These are phyloP conservation scores for Nymphalis urticae DNA, from an alignment of 2,888 invertebrate species.

Conservation along the genomic window DNA sequence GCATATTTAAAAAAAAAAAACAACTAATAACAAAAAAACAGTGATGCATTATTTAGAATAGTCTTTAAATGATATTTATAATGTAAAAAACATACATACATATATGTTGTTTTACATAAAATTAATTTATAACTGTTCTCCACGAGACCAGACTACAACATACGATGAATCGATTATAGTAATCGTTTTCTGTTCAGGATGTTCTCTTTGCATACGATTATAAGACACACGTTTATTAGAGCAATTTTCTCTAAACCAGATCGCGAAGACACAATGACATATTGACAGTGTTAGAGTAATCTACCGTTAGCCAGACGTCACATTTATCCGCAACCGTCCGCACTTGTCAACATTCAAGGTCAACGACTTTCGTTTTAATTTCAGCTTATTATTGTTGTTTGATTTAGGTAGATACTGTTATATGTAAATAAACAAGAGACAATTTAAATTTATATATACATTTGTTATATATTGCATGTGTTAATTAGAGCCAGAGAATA, in stretches of 20 bases:
- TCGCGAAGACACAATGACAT: constrained; percentile 69
- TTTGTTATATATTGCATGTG: no score
- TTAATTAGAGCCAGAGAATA: no score
- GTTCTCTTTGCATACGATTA: constrained; percentile 72
- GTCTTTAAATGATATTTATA: no score
- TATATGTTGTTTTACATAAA: not conserved
- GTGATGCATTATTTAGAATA: no score
- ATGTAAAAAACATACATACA: not conserved
- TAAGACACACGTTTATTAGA: constrained; percentile 62
- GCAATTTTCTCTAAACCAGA: constrained; percentile 72
- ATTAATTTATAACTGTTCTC: constrained; percentile 20
- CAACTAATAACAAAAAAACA: no score
- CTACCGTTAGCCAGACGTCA: constrained; percentile 41
- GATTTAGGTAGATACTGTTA: no score
- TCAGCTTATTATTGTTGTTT: no score
- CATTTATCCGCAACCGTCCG: constrained; percentile 8
- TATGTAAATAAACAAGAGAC: no score
- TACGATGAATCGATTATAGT: constrained; percentile 53
- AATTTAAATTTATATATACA: no score
- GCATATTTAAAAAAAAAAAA: no score
- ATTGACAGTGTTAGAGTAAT: constrained; percentile 53
- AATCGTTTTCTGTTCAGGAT: constrained; percentile 67
- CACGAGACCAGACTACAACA: constrained; percentile 13
- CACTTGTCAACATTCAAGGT: not conserved
- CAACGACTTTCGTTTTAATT: not conserved